Base-by-base conservation (phyloP, 2,888 invertebrate genomes). In the Megaustenia siamemsis region DNA sequence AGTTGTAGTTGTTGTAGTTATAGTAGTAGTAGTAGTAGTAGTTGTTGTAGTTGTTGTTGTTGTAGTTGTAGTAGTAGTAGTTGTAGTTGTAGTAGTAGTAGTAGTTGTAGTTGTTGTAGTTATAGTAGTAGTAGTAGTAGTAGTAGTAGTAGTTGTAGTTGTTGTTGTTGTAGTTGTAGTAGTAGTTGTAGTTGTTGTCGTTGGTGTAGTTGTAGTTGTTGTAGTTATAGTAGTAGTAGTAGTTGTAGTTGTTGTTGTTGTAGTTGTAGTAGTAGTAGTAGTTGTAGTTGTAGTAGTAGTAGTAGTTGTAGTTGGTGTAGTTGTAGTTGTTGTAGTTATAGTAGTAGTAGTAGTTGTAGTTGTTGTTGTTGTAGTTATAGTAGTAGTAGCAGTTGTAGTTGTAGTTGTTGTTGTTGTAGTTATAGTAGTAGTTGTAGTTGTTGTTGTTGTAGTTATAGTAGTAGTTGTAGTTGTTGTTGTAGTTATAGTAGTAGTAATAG, bases 301-400 rank as follows among this genome's bases (percentile, higher is more conserved):
- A 69, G 40, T 35, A 69, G 32, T 35, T 28, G 75, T 75, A 49
- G 69, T 24, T 28, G 69, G 5, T 32, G 69, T 69, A 69, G 69
- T 32, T 21, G 32, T 73, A 73, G 69, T 73, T 21, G 10, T 18
- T 10, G 71, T 71, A 73, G 76, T 76, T 24, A 38, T 43, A 45
- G 49, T 49, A 49, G 76, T 53, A 56, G 76, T 53, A 76, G 76
- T 76, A 76, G 76, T n/a, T 53, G 76, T 76, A 49, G 76, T 76
- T 53, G 76, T 76, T 53, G 76, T 76, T 53, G 53, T 76, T 53
- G 76, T 76, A 76, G 76, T 76, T 45, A 53, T 76, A 76, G 76
- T 76, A 76, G 76, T 76, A 76, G 53, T 76, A 76, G 76, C 49
- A 53, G 76, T 76, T 45, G 76, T 76, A 76, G 76, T 76, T 53